phyloP scores from a whole-genome alignment of 2,888 invertebrate species.

The Epinotia nisella region DNA sequence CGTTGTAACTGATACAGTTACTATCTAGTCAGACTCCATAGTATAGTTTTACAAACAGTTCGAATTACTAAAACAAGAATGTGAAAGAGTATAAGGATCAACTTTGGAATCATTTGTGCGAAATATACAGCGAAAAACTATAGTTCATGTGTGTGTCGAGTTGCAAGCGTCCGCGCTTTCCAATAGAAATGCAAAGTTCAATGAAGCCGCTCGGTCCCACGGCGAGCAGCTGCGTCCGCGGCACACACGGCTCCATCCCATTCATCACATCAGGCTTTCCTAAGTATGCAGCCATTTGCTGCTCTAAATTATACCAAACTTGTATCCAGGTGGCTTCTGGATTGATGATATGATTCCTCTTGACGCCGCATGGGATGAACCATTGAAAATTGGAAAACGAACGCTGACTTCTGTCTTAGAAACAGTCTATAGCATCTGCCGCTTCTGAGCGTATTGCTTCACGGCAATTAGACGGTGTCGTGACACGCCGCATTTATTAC shows the following conservation, averaged over 20 bases:
- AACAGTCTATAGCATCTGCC: not conserved
- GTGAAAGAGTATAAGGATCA: not conserved
- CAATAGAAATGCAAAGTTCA: conserved; percentile 43
- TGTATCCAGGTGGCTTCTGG: not conserved
- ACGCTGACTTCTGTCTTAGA: not conserved
- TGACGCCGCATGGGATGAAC: not conserved
- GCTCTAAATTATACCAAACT: not conserved
- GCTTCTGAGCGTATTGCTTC: not conserved
- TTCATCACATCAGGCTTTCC: not conserved
- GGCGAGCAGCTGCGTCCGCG: conserved; percentile 4
- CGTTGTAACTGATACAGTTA: no score
- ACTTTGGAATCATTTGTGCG: not conserved
- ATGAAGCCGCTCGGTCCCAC: conserved; percentile 27
- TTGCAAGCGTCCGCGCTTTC: conserved; percentile 29
- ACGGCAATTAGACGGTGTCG: conserved; percentile 1
- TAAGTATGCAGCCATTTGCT: not conserved
- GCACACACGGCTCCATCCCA: not conserved
- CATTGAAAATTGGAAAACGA: not conserved
- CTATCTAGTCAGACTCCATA: no score
- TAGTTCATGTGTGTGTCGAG: not conserved
- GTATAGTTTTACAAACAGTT: no score
- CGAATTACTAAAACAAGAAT: not conserved
- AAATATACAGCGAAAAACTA: not conserved
- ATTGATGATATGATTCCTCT: not conserved
- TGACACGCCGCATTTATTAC: not conserved